phyloP scores from a whole-genome alignment of 2,888 invertebrate species.

The Drosophila diplacantha region DNA sequence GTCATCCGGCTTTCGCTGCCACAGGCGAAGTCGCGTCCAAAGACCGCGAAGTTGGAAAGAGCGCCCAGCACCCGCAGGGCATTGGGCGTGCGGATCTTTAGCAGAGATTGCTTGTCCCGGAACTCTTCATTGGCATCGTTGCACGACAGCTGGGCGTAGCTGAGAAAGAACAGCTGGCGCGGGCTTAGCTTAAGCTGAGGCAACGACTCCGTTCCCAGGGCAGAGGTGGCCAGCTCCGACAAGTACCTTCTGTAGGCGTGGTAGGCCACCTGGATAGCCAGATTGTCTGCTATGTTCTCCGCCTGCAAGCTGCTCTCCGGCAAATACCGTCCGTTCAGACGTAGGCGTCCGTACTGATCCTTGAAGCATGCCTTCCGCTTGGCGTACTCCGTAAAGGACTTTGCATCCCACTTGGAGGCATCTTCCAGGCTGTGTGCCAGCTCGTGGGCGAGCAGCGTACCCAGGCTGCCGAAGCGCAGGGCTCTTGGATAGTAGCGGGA shows the following conservation, averaged over 20 bases:
- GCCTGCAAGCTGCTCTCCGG: constrained; percentile 65
- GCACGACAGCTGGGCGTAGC: constrained; percentile 73
- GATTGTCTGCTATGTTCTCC: constrained; percentile 75
- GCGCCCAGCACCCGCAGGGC: constrained; percentile 70
- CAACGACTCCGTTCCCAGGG: constrained; percentile 58
- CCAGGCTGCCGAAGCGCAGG: constrained; percentile 70
- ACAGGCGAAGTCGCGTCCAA: constrained; percentile 67
- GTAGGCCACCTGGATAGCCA: constrained; percentile 73
- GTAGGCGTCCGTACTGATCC: constrained; percentile 68
- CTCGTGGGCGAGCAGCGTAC: constrained; percentile 70
- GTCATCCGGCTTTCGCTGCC: constrained; percentile 57
- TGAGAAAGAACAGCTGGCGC: constrained; percentile 72
- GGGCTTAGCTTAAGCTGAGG: constrained; percentile 65
- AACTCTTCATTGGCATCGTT: constrained; percentile 62
- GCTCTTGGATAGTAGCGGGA: constrained; percentile 72
- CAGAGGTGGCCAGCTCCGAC: constrained; percentile 26
- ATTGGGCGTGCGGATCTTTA: constrained; percentile 60
- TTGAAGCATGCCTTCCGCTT: constrained; percentile 69
- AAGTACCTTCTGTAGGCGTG: constrained; percentile 67
- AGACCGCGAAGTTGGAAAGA: constrained; percentile 66
- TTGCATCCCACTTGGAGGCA: constrained; percentile 63
- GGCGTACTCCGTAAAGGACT: constrained; percentile 54
- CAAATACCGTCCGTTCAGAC: constrained; percentile 62
- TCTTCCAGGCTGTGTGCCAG: constrained; percentile 71
- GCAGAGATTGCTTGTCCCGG: constrained; percentile 66